Evolutionary conservation across 2,888 invertebrate genomes (phyloP).

Genomic region (Ennomos quercinarius): DNA sequence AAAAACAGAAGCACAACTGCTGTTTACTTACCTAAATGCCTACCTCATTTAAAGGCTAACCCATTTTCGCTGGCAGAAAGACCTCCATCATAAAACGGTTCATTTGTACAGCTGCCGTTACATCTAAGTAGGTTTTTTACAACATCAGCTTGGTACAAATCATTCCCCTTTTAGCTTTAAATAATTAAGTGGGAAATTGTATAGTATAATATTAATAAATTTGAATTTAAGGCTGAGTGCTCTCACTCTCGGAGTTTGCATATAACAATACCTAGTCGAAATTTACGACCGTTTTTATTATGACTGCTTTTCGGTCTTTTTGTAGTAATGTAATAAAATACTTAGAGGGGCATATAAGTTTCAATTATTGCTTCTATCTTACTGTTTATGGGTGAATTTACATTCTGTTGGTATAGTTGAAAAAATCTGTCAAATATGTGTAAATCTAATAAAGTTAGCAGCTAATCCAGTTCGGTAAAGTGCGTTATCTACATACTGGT

Average conservation of each 20-base stretch:
- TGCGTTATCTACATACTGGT: too few relatives aligned
- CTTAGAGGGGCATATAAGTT: constrained; percentile 8
- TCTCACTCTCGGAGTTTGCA: constrained; percentile 27
- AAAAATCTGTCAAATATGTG: too few relatives aligned
- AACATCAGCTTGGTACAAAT: constrained; percentile 31
- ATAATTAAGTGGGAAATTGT: constrained; percentile 44
- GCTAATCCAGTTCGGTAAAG: too few relatives aligned
- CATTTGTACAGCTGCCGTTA: constrained; percentile 26
- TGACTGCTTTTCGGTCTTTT: constrained; percentile 17
- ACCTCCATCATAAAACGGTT: constrained; percentile 26
- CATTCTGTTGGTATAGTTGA: not conserved
- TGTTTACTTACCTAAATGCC: constrained; percentile 13
- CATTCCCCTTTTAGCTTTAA: constrained; percentile 37
- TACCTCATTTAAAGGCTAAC: constrained; percentile 19
- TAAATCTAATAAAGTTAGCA: too few relatives aligned
- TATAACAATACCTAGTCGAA: constrained; percentile 32
- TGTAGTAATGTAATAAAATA: constrained; percentile 23
- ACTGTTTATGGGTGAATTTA: constrained; percentile 1
- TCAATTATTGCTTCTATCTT: constrained; percentile 10
- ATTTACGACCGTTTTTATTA: constrained; percentile 35
- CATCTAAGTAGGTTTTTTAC: constrained; percentile 31
- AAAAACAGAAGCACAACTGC: constrained; percentile 21
- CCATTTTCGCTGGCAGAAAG: constrained; percentile 17
- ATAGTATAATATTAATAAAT: constrained; percentile 46
- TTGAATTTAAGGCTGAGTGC: constrained; percentile 41